Evolutionary conservation across 2,888 invertebrate genomes (phyloP).

Genomic region (Chouioia cunea): DNA sequence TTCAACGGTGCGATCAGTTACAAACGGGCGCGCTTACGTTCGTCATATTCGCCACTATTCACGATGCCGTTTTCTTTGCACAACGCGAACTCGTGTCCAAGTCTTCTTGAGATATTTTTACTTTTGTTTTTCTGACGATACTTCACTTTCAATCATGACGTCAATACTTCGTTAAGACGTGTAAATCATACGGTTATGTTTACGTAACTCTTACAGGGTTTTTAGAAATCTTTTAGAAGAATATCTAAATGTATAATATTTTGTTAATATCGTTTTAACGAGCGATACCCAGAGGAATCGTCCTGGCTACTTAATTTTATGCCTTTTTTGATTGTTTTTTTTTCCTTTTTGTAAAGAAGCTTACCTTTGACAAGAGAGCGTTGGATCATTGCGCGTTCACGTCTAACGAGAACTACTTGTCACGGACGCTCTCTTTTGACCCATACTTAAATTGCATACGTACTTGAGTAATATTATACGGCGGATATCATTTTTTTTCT

Average conservation of each 20-base stretch:
- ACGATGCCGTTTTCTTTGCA: constrained; percentile 74
- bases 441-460: constrained; percentile 5
- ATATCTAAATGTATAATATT: not conserved
- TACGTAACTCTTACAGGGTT: not conserved
- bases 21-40: constrained; percentile 64
- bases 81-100: constrained; percentile 54
- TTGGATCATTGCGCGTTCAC: no score
- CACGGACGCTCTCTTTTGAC: not conserved
- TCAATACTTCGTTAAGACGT: constrained; percentile 7
- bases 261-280: no score
- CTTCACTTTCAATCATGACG: not conserved
- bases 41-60: constrained; percentile 73
- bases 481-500: constrained; percentile 6
- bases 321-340: no score
- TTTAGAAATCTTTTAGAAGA: not conserved
- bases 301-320: no score
- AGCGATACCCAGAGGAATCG: no score
- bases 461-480: not conserved
- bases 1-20: constrained; percentile 63
- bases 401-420: no score
- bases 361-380: no score
- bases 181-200: no score
- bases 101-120: constrained; percentile 20
- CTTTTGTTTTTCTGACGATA: not conserved
- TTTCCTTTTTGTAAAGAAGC: no score